A percentile compares a stretch with the other conserved stretches of the same genome.
phyloP scores from a whole-genome alignment of 2,888 invertebrate species.

The Drosophila aldrichi region DNA sequence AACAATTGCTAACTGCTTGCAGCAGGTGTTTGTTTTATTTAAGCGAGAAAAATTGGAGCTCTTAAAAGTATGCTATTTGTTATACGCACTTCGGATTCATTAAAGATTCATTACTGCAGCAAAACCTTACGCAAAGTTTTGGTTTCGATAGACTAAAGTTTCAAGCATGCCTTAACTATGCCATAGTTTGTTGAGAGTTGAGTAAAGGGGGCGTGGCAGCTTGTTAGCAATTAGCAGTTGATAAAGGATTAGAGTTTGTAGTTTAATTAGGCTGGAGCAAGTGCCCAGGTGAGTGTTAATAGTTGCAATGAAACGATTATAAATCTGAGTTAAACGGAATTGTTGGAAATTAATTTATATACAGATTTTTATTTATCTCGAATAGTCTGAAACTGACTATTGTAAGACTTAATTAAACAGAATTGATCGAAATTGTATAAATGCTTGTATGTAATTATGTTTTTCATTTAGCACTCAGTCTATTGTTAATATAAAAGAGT shows the following conservation, averaged over 20 bases:
- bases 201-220: slow-evolving; percentile 16
- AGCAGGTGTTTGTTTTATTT: slow-evolving; percentile 6
- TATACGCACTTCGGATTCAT: neutral
- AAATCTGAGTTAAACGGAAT: neutral
- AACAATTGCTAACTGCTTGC: slow-evolving; percentile 3
- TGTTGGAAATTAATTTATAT: neutral
- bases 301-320: neutral
- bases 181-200: neutral
- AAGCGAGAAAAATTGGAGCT: neutral
- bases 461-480: too few species aligned
- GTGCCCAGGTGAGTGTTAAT: neutral
- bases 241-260: neutral
- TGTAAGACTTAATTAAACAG: neutral
- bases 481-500: too few species aligned
- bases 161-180: neutral
- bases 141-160: neutral
- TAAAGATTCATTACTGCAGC: neutral
- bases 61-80: slow-evolving; percentile 1
- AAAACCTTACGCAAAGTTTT: neutral
- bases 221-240: slow-evolving; percentile 40
- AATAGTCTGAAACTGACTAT: neutral
- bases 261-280: neutral
- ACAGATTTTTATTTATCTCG: neutral
- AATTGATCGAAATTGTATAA: neutral
- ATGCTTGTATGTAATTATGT: neutral